Evolutionary conservation across 2,797 vertebrate genomes (phyloP), one percentile per base, ranked within the genome.

Genomic region (Hephaestus fuliginosus): DNA sequence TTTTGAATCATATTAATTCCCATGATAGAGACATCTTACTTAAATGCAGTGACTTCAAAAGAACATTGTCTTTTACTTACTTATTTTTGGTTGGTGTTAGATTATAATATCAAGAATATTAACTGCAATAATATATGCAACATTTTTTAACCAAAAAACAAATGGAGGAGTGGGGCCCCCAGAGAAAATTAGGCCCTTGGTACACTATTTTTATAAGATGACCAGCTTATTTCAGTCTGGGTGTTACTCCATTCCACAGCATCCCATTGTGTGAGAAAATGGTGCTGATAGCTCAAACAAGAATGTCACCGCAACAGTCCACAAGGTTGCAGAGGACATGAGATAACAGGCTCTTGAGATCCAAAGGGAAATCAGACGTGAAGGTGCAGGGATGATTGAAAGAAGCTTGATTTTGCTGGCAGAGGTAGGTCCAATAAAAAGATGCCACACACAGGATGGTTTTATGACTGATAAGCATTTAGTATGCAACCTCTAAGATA

Each of bases 391-490:
- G 41, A 17, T 41, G 60, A 70, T 48, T 70, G 46, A 65, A 72
- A 44, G 30, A 20, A 36, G 57, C 41, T 51, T 62, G 33, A 74
- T 76, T 65, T 60, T 2, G 36, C 4, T 25, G 57, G 12, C 14
- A 44, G 33, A 57, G 20, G 17, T 43, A 39, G 33, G 33, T 70
- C 53, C 46, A 68, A 17, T 56, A 41, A 49, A 70, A 14, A 76
- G 28, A 39, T 51, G 41, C n/a, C 28, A 65, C 70, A 65, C 70
- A 61, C 44, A 64, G 25, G 39, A 55, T n/a, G 36, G 39, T 30
- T 75, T n/a, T 65, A 52, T 51, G 33, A 82, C 48, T 85, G 13
- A 82, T 43, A 20, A 49, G 5, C 9, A 57, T 52, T 76, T 49
- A 33, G 48, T 51, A 65, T 69, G 57, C 20, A 67, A 18, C 1